Evolutionary conservation across 2,888 invertebrate genomes (phyloP).

Genomic region (Hydraecia micacea): DNA sequence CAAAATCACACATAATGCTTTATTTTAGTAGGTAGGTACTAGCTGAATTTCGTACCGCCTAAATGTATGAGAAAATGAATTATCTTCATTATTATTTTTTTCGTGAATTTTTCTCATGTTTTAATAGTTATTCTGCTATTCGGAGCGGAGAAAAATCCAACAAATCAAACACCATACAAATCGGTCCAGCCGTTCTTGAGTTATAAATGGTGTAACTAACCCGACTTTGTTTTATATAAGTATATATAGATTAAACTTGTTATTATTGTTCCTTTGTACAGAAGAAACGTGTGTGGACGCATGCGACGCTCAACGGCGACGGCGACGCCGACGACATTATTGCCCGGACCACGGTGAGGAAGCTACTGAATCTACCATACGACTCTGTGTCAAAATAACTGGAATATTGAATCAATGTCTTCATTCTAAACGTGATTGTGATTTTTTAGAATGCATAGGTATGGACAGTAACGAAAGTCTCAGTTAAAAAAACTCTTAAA

Average conservation of each 20-base stretch:
- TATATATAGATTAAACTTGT: not conserved
- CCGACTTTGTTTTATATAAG: too few relatives aligned
- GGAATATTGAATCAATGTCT: not conserved
- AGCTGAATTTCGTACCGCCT: too few relatives aligned
- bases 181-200: too few relatives aligned
- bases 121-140: too few relatives aligned
- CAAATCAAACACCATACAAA: too few relatives aligned
- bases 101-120: too few relatives aligned
- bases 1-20: not conserved
- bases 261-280: conserved; percentile 55
- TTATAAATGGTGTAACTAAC: too few relatives aligned
- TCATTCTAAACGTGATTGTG: not conserved
- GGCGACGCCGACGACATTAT: conserved; percentile 86
- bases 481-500: not conserved
- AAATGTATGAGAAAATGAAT: too few relatives aligned
- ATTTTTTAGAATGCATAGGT: not conserved
- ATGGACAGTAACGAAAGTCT: not conserved
- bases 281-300: conserved; percentile 88
- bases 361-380: too few relatives aligned
- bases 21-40: not conserved
- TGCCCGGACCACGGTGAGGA: conserved; percentile 86
- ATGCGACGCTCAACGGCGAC: conserved; percentile 85
- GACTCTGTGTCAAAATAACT: not conserved
- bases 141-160: too few relatives aligned
- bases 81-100: too few relatives aligned